A percentile compares a stretch with the other conserved stretches of the same genome.
phyloP scores from a whole-genome alignment of 2,888 invertebrate species.

The Sylvicola cinctus region DNA sequence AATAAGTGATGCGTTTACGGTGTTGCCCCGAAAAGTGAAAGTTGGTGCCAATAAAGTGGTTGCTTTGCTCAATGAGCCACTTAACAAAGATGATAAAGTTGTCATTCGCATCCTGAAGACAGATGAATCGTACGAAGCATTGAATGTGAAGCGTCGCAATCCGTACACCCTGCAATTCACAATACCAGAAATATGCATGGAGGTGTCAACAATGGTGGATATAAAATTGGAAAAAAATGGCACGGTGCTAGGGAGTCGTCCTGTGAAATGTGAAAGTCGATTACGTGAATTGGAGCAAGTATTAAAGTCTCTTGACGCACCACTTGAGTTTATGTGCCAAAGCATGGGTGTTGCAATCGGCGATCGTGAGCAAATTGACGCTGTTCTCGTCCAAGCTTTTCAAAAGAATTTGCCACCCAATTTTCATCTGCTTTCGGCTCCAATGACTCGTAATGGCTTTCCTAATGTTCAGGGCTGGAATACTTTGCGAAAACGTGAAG shows the following conservation, averaged over 20 bases:
- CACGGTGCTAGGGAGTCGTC: conserved; percentile 55
- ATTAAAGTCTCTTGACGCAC: conserved; percentile 54
- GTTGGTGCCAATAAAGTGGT: conserved; percentile 62
- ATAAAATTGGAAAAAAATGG: conserved; percentile 67
- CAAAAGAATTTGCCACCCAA: conserved; percentile 72
- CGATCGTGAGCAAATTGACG: conserved; percentile 58
- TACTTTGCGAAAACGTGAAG: background rate
- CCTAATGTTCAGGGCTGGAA: background rate
- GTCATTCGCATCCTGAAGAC: conserved; percentile 63
- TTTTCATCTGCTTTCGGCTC: conserved; percentile 49
- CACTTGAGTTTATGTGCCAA: conserved; percentile 78
- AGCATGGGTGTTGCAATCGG: conserved; percentile 59
- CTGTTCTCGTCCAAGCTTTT: conserved; percentile 60
- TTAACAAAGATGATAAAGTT: conserved; percentile 53
- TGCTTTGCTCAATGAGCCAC: conserved; percentile 55
- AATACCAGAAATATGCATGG: conserved; percentile 65
- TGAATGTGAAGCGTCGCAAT: conserved; percentile 56
- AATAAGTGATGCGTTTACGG: conserved; percentile 24
- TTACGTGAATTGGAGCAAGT: conserved; percentile 65
- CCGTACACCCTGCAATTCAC: conserved; percentile 69
- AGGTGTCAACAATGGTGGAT: conserved; percentile 63
- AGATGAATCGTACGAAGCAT: conserved; percentile 55
- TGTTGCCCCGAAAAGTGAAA: conserved; percentile 23
- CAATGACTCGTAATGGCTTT: conserved; percentile 16
- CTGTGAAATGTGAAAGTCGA: conserved; percentile 73